Base-by-base conservation (phyloP, 1,140 invertebrate species). In the Trinorchestia longiramus region DNA sequence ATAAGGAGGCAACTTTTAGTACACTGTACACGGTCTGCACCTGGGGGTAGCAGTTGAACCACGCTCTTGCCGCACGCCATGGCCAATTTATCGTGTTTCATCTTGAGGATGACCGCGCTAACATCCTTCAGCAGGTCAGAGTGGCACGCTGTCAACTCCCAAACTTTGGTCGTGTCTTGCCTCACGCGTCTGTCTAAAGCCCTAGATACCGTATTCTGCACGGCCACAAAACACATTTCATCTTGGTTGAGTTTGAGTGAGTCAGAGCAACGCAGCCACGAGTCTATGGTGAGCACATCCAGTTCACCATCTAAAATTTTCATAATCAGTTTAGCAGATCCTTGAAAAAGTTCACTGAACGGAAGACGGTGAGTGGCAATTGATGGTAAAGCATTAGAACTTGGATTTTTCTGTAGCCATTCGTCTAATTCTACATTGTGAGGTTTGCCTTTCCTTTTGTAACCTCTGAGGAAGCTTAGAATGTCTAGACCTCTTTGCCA, bases 291-390 rank as follows among this genome's bases (percentile, higher is more conserved):
- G 40, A 90, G 77, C 92, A 96, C 77, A 43, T 96, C 96, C 42
- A 97, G 42, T 87, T 97, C 96, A 62, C 87, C 87, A 90, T 97
- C 96, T 43, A 97, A 92, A 44, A 96, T 96, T 77, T 96, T 96
- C 95, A 87, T 96, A 28, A 96, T 40, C 28, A n/a, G 77, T 88
- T 96, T 96, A 36, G 62, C 95, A 45, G 42, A 11, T 40, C 96
- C 62, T 19, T 77, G 95, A n/a, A 95, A 97, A 8, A 97, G 92
- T 23, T 96, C 96, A 87, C 96, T 96, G 90, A 97, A 97, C 87
- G 96, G 96, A 0, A 97, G 94, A 8, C 96, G 96, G 62, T 96
- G 77, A 44, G 96, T 96, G 0, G 96, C 77, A 47, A 96, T 95
- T 0, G 91, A 62, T 15, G 96, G 96, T 77, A 96, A 95, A 47